Evolutionary conservation across 2,113 vertebrate genomes (phyloP), one percentile per base, ranked within the genome.

Genomic region (Thamnaconus septentrionalis): DNA sequence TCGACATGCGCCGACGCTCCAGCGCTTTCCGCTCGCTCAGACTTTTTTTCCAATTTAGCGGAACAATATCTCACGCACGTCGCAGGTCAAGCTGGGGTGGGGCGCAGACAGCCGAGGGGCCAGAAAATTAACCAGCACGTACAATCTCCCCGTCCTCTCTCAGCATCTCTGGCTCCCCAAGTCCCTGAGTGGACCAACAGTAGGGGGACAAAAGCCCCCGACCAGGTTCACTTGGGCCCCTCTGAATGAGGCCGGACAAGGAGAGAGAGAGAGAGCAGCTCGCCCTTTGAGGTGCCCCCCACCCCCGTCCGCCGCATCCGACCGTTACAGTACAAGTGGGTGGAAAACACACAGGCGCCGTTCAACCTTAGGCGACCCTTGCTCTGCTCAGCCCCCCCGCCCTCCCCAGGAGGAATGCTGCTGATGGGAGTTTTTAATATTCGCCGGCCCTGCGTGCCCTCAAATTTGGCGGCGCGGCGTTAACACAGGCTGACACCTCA

Each of bases 401-500:
- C 93, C 79, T 92, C 89, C 93, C 93, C 92, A 84, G 90, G 92
- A 91, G 93, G 94, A 96, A 96, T 97, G 96, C 93, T 93, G 94
- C 94, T 92, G 92, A 91, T 94, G 94, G 88, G 82, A 87, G 91
- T 94, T 97, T 96, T 96, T 95, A 96, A 96, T 97, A 95, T 99
- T 95, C 94, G 89, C 90, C 88, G 89, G 92, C 91, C 93, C 92
- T 93, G 92, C 92, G 92, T 92, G 91, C 93, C 93, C 93, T 95
- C 95, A 92, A 93, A 96, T 96, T 94, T 97, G 93, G 94, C 92
- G 91, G 94, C 93, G 93, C 93, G 92, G 94, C 93, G 93, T 96
- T 98, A 99, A 99, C 95, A 93, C 95, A 93, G 94, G 93, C 94
- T 98, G 97, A 98, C 97, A 98, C 93, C 93, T 87, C 94, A 97